phyloP scores from a whole-genome alignment of 2,797 vertebrate species.

The Siniperca undulata region DNA sequence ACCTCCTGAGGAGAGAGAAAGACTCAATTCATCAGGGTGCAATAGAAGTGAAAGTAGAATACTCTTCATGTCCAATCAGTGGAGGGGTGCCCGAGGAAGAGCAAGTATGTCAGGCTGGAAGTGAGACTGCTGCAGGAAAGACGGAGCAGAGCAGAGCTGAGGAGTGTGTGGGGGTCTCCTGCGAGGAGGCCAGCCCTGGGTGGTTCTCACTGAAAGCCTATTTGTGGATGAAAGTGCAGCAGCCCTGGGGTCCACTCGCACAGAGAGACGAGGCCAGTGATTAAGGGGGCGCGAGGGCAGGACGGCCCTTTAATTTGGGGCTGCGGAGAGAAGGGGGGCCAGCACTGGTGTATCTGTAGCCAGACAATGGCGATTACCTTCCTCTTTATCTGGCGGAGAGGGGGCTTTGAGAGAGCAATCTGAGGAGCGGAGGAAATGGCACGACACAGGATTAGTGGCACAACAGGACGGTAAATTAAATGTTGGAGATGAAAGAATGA shows the following conservation, averaged over 20 bases:
- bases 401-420: slow-evolving; percentile 96
- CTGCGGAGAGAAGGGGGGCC: slow-evolving; percentile 88
- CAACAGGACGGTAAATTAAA: slow-evolving; percentile 96
- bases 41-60: slow-evolving; percentile 72
- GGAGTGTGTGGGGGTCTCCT: slow-evolving; percentile 74
- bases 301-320: slow-evolving; percentile 89
- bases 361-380: slow-evolving; percentile 98
- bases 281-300: slow-evolving; percentile 89
- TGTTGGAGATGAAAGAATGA: slow-evolving; percentile 96
- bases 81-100: slow-evolving; percentile 57
- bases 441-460: slow-evolving; percentile 98
- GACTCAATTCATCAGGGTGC: slow-evolving; percentile 75
- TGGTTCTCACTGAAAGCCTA: slow-evolving; percentile 84
- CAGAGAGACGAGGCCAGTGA: slow-evolving; percentile 87
- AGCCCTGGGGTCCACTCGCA: slow-evolving; percentile 87
- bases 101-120: slow-evolving; percentile 57
- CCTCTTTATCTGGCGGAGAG: slow-evolving; percentile 98
- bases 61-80: slow-evolving; percentile 73
- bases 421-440: slow-evolving; percentile 98
- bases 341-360: slow-evolving; percentile 92
- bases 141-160: slow-evolving; percentile 49
- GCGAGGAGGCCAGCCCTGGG: slow-evolving; percentile 77
- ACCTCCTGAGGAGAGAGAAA: slow-evolving; percentile 79
- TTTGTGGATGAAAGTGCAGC: slow-evolving; percentile 88
- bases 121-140: slow-evolving; percentile 65